phyloP scores from a whole-genome alignment of 2,888 invertebrate genomes.

The Cepaea hortensis region DNA sequence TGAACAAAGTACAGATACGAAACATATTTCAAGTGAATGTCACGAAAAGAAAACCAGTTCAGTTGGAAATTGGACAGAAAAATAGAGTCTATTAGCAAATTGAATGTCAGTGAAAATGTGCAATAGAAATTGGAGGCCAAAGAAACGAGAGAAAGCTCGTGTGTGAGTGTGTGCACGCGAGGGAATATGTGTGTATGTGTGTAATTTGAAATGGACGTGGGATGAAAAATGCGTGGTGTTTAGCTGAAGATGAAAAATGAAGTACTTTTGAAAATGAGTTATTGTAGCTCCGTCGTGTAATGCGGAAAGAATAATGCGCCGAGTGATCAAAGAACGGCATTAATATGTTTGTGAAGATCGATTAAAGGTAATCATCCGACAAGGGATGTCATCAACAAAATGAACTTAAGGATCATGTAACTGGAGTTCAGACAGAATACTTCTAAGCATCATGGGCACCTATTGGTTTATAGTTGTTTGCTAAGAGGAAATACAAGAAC shows the following conservation, averaged over 20 bases:
- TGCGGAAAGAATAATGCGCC: background rate
- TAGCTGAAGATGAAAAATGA: background rate
- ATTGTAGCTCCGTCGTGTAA: background rate
- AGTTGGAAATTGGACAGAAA: too few relatives aligned
- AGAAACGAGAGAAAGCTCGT: background rate
- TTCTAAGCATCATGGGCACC: background rate
- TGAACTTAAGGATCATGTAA: background rate
- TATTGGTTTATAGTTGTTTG: background rate
- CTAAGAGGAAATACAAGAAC: background rate
- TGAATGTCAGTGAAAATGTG: background rate
- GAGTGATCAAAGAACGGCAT: constrained; percentile 2
- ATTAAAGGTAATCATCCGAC: background rate
- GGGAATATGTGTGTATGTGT: background rate
- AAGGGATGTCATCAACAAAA: background rate
- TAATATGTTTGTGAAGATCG: background rate
- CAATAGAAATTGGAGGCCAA: background rate
- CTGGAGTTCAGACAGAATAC: background rate
- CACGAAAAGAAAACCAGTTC: background rate
- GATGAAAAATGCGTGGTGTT: background rate
- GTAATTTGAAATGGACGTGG: background rate
- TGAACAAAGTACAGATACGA: too few relatives aligned
- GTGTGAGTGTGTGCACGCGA: background rate
- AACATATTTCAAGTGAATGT: too few relatives aligned
- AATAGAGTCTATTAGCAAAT: too few relatives aligned
- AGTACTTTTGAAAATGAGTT: background rate